phyloP scores from a whole-genome alignment of 2,888 invertebrate species.

The Nomada lathburiana region DNA sequence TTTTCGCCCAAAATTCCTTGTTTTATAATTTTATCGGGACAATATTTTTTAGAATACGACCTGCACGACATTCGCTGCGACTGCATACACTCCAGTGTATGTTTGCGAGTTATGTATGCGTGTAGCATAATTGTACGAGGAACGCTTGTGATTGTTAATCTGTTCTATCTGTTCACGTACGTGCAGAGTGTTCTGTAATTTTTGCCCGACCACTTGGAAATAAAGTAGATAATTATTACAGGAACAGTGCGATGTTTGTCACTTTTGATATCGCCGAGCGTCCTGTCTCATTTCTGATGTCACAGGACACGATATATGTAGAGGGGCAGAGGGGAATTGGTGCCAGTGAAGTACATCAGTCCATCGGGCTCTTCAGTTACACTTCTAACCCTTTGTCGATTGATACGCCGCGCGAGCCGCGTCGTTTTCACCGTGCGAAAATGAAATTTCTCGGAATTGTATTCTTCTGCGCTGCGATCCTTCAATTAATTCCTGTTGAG shows the following conservation, averaged over 20 bases:
- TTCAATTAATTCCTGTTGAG: neutral
- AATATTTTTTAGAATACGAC: no score
- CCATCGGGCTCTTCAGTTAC: neutral
- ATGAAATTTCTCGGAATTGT: neutral
- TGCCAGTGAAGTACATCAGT: neutral
- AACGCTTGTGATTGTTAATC: neutral
- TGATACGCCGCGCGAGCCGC: neutral
- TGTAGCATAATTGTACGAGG: neutral
- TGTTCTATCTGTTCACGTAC: neutral
- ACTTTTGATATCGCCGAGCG: slow-evolving; percentile 33
- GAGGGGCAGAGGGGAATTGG: neutral
- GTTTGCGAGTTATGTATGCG: neutral
- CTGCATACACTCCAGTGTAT: no score
- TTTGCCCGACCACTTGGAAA: slow-evolving; percentile 16
- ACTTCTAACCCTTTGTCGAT: neutral
- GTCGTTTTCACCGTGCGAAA: neutral
- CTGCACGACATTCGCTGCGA: no score
- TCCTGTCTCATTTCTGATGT: slow-evolving; percentile 55
- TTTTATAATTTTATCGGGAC: no score
- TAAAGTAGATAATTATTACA: slow-evolving; percentile 7
- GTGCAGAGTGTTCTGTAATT: neutral
- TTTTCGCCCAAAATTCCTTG: no score
- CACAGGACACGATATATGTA: slow-evolving; percentile 2
- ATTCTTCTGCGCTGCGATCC: neutral
- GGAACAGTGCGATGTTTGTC: neutral